These are phyloP conservation scores for Synergus japonicus DNA, from an alignment of 2,888 invertebrate species.

Conservation along the genomic window DNA sequence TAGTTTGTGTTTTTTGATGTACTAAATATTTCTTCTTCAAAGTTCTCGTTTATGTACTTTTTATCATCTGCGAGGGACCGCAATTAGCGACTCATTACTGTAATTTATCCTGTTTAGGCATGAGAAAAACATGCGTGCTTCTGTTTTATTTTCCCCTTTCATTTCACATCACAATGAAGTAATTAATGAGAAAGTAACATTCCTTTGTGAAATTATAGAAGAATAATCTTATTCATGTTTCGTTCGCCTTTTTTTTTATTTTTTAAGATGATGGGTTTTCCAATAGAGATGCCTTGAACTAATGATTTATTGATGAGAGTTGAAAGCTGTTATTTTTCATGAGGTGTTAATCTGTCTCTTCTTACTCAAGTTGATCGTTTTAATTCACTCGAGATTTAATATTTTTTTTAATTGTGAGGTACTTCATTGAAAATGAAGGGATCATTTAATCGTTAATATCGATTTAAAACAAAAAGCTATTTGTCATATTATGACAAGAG, in stretches of 20 bases:
- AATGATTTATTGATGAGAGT: neutral
- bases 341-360: neutral
- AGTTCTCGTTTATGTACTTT: too few species aligned
- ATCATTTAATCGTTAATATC: too few species aligned
- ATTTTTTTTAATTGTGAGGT: too few species aligned
- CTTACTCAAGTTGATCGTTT: neutral
- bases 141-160: neutral
- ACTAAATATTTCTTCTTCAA: too few species aligned
- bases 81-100: neutral
- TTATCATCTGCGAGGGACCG: neutral
- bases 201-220: neutral
- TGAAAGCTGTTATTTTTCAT: neutral
- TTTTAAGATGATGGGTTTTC: neutral
- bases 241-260: neutral
- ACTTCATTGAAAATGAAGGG: too few species aligned
- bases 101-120: neutral
- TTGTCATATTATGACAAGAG: neutral
- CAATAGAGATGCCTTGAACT: too few species aligned
- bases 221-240: neutral
- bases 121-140: neutral
- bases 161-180: neutral
- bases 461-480: neutral
- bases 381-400: too few species aligned
- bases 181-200: constrained; percentile 3
- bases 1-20: too few species aligned